Base-by-base conservation (phyloP, 37 sponge, comb jelly and placozoan species). In the Axinella damicornis region DNA sequence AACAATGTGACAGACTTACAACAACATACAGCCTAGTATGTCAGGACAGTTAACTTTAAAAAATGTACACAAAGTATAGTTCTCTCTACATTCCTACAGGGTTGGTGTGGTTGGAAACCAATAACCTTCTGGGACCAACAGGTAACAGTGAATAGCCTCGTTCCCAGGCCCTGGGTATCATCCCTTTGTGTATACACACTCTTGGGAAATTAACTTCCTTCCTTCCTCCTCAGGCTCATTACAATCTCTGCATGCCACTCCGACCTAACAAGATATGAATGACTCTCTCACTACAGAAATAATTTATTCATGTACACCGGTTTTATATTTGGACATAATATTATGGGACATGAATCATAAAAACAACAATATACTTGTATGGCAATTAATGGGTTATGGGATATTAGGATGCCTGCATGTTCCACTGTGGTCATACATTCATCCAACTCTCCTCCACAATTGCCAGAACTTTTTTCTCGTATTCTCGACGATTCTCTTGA, bases 381-480 rank as follows among this genome's bases (percentile, higher is more conserved):
- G 46, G 46, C 4, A 46, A 12, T 4, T 46, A 46, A 46, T 46
- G 46, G 6, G 9, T 46, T 4, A 46, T 46, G 46, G n/a, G n/a
- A n/a, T n/a, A n/a, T n/a, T n/a, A n/a, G n/a, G 46, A 4, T 46
- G 46, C 9, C 46, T 46, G 46, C 9, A 46, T 46, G 46, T 46
- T 46, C 46, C 46, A n/a, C 46, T 9, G 9, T 46, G 46, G 46
- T 46, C 46, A 46, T 46, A 40, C 65, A 33, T 83, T 74, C 85
- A 97, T 92, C 99, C 99, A 99, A 71, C 98, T 97, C 55, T 99
- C 94, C 63, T 99, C 99, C 22, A 99, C 99, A 81, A 97, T 97
- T 19, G 96, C 96, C 11, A 79, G 80, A 16, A 99, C 99, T 74
- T 95, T 95, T 82, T 97, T 97, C 83, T 97, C 98, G 65, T 99